These are phyloP conservation scores for Hirtodrosophila duncani DNA, from an alignment of 2,888 invertebrate species.

Conservation along the genomic window DNA sequence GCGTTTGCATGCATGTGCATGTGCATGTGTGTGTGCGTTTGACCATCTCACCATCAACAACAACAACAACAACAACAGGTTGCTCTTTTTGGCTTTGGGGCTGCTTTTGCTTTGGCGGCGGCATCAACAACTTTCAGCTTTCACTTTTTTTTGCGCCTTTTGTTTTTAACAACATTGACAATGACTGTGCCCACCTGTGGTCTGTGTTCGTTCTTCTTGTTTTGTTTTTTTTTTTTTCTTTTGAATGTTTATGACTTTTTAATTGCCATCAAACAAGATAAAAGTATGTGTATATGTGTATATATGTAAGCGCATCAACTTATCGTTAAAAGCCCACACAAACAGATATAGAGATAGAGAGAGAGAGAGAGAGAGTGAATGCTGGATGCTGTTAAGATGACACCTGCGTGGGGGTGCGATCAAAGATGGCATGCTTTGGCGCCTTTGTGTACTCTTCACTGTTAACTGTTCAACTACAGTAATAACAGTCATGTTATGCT, in stretches of 20 bases:
- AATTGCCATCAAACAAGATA: constrained; percentile 31
- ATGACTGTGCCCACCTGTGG: constrained; percentile 33
- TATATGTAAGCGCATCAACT: too few species aligned
- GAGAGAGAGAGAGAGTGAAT: too few species aligned
- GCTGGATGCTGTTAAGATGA: too few species aligned
- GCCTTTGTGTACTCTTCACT: too few species aligned
- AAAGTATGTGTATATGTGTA: neutral
- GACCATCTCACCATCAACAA: constrained; percentile 35
- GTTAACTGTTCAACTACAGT: too few species aligned
- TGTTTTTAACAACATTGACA: constrained; percentile 46
- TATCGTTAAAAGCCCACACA: too few species aligned
- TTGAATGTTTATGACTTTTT: constrained; percentile 47
- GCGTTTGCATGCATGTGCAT: neutral
- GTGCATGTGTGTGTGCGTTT: too few species aligned
- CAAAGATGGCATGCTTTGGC: too few species aligned
- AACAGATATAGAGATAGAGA: too few species aligned
- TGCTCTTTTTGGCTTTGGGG: constrained; percentile 45
- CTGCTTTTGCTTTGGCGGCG: constrained; percentile 46
- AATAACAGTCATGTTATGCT: too few species aligned
- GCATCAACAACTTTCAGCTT: constrained; percentile 58
- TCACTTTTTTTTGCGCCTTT: constrained; percentile 55
- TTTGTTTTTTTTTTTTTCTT: neutral
- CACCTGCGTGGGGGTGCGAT: too few species aligned
- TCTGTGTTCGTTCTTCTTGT: neutral
- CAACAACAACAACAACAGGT: constrained; percentile 27